Percentiles rank a stretch among this genome's conserved stretches.
phyloP scores from a whole-genome alignment of 2,113 vertebrate species.

The Noctilio leporinus region DNA sequence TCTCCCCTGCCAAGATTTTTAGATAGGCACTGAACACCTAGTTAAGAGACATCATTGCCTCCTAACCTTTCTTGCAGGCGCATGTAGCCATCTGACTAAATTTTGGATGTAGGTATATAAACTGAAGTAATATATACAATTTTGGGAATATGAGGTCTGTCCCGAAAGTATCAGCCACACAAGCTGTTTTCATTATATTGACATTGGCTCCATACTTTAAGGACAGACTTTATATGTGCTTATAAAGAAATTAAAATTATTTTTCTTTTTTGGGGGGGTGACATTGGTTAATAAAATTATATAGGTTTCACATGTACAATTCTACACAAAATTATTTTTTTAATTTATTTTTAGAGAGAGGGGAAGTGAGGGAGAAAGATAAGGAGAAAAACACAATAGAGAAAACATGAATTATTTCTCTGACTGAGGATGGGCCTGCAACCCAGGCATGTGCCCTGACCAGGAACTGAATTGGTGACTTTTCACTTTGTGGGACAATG shows the following conservation, averaged over 20 bases:
- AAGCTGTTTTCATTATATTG: no score
- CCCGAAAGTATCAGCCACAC: no score
- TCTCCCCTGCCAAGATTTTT: neutral
- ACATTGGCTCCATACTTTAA: no score
- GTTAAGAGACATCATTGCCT: neutral
- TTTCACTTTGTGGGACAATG: no score
- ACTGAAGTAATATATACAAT: neutral
- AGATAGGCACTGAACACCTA: neutral
- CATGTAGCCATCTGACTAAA: neutral
- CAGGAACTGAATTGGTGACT: neutral
- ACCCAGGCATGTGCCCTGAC: neutral
- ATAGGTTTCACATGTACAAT: no score
- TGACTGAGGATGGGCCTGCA: neutral
- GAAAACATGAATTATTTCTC: neutral
- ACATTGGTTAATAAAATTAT: neutral
- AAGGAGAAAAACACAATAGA: neutral
- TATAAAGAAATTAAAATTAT: neutral
- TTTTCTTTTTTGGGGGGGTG: neutral
- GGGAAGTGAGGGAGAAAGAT: neutral
- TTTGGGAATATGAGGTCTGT: no score
- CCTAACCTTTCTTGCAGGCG: neutral
- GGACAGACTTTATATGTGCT: no score
- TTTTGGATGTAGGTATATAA: neutral
- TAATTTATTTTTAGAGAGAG: no score
- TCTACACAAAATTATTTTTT: no score